phyloP scores from a whole-genome alignment of 2,113 vertebrate genomes.

The Chelonoidis abingdonii region DNA sequence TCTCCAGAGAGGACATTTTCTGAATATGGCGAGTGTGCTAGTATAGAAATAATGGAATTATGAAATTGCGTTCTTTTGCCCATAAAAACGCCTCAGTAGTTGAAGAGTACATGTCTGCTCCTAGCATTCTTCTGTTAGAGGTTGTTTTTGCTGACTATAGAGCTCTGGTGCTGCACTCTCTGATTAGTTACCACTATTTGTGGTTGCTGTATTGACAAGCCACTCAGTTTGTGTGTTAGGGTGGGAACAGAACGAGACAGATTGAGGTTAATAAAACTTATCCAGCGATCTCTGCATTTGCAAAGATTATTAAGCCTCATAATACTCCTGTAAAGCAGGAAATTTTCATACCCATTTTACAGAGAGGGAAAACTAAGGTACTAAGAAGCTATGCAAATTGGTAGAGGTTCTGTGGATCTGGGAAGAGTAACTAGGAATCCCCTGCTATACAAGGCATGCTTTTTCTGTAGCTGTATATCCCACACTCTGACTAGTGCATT shows the following conservation, averaged over 20 bases:
- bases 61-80: not conserved
- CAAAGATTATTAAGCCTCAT: not conserved
- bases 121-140: conserved; percentile 1
- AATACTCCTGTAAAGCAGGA: not conserved
- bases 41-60: conserved; percentile 27
- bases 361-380: not conserved
- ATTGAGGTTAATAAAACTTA: not conserved
- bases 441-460: not conserved
- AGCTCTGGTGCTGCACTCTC: not conserved
- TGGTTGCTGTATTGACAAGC: not conserved
- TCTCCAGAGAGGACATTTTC: not conserved
- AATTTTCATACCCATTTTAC: not conserved
- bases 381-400: not conserved
- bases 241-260: not conserved
- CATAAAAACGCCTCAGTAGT: not conserved
- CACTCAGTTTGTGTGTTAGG: not conserved
- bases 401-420: not conserved
- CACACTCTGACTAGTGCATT: not conserved
- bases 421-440: not conserved
- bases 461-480: not conserved
- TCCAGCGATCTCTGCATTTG: not conserved
- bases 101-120: not conserved
- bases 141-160: conserved; percentile 15
- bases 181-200: not conserved
- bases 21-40: not conserved